A percentile compares a stretch with the other conserved stretches of the same genome.
Conservation (phyloP, 1,140 invertebrate genomes). For the Bombus difficillimus region DNA sequence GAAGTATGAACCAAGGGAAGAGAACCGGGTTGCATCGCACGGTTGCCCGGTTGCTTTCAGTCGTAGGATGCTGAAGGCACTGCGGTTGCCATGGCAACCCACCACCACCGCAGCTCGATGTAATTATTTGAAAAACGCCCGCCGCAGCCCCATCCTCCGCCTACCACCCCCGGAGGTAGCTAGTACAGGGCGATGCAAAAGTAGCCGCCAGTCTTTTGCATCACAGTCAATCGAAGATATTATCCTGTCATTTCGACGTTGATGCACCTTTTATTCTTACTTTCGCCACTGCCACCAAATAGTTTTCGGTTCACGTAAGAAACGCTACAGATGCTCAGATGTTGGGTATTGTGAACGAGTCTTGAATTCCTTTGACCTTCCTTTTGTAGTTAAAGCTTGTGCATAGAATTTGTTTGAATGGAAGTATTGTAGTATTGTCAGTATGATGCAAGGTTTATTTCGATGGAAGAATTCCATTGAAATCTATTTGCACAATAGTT, state of each 20-base stretch:
- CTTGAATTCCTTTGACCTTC: background rate
- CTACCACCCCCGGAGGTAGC: constrained; percentile 48
- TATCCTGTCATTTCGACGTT: background rate
- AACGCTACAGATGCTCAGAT: background rate
- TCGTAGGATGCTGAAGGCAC: constrained; percentile 78
- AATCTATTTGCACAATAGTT: background rate
- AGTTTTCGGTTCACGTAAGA: background rate
- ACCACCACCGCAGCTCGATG: constrained; percentile 80
- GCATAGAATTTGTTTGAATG: background rate
- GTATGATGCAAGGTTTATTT: too few relatives aligned
- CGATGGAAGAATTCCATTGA: background rate
- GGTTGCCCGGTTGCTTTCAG: constrained; percentile 77
- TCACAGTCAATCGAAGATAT: constrained; percentile 26
- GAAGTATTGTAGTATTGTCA: background rate
- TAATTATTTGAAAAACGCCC: constrained; percentile 82
- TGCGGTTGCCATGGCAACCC: constrained; percentile 80
- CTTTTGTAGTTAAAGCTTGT: too few relatives aligned
- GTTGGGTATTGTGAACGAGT: too few relatives aligned
- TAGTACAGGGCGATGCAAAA: constrained; percentile 77
- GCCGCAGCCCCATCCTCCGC: constrained; percentile 47
- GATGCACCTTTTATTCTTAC: too few relatives aligned
- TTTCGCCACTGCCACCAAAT: background rate
- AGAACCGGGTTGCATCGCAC: constrained; percentile 72
- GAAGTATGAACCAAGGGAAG: constrained; percentile 60
- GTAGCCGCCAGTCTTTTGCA: constrained; percentile 65